These are phyloP conservation scores for Karalla daura DNA, from an alignment of 2,797 vertebrate species.

Conservation along the genomic window DNA sequence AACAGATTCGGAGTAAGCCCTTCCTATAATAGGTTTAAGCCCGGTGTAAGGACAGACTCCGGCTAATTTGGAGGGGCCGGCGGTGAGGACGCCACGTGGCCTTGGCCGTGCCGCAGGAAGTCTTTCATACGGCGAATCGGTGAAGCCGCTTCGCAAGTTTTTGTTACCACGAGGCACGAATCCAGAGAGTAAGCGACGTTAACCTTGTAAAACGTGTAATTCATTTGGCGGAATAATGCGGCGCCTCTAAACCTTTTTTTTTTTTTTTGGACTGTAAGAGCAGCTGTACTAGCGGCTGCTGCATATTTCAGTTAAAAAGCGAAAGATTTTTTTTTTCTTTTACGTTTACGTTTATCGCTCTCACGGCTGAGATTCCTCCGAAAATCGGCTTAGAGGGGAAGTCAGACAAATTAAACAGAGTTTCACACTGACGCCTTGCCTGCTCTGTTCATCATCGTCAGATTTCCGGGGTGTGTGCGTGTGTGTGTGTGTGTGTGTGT, in stretches of 20 bases:
- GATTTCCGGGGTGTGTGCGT: neutral
- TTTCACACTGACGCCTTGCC: neutral
- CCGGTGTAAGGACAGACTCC: neutral
- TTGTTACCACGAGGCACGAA: neutral
- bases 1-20: neutral
- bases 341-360: too few relatives aligned
- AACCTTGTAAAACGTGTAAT: neutral
- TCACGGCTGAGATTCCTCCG: too few relatives aligned
- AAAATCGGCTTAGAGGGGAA: neutral
- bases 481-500: neutral
- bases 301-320: neutral
- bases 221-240: neutral
- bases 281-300: neutral
- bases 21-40: neutral
- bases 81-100: conserved; percentile 12
- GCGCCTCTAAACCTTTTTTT: neutral
- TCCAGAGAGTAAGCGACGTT: neutral
- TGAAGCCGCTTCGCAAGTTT: neutral
- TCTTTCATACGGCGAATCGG: neutral
- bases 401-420: neutral
- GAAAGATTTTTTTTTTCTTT: neutral
- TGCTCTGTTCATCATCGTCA: neutral
- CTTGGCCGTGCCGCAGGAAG: neutral
- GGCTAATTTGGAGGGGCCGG: conserved; percentile 10
- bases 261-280: neutral